Evolutionary conservation across 2,888 invertebrate genomes (phyloP).

Genomic region (Ectobius pallidus): DNA sequence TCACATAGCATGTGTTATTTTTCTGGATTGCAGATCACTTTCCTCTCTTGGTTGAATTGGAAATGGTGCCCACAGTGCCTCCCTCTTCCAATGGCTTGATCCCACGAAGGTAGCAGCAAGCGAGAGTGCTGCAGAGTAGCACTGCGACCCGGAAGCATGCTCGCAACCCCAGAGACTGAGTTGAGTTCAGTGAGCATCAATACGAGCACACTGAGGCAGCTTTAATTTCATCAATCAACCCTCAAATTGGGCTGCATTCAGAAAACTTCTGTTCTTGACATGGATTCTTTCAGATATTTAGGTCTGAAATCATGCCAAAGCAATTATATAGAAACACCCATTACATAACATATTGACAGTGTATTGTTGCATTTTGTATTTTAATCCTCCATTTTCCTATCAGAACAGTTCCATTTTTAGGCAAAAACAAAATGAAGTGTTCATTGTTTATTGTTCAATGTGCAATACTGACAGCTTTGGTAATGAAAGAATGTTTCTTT

Average conservation of each 20-base stretch:
- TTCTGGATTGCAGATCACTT: slow-evolving; percentile 90
- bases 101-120: slow-evolving; percentile 78
- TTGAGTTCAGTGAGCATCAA: slow-evolving; percentile 14
- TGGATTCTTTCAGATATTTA: slow-evolving; percentile 1
- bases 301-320: neutral
- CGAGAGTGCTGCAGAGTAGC: slow-evolving; percentile 22
- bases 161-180: slow-evolving; percentile 22
- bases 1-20: too few relatives aligned
- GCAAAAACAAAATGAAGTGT: neutral
- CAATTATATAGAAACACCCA: neutral
- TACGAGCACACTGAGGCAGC: slow-evolving; percentile 31
- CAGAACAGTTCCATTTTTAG: neutral
- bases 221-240: slow-evolving; percentile 28
- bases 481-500: neutral
- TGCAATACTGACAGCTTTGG: neutral
- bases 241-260: neutral
- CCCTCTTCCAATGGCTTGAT: slow-evolving; percentile 74
- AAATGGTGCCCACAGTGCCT: slow-evolving; percentile 78
- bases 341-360: neutral
- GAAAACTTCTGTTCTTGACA: slow-evolving; percentile 20
- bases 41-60: slow-evolving; percentile 87
- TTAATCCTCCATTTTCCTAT: neutral
- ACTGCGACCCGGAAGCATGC: slow-evolving; percentile 20
- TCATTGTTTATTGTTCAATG: neutral
- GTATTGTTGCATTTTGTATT: neutral